Evolutionary conservation across 2,797 vertebrate species (phyloP), one percentile per base, ranked within the genome.

Genomic region (Coranthus polyacanthus): DNA sequence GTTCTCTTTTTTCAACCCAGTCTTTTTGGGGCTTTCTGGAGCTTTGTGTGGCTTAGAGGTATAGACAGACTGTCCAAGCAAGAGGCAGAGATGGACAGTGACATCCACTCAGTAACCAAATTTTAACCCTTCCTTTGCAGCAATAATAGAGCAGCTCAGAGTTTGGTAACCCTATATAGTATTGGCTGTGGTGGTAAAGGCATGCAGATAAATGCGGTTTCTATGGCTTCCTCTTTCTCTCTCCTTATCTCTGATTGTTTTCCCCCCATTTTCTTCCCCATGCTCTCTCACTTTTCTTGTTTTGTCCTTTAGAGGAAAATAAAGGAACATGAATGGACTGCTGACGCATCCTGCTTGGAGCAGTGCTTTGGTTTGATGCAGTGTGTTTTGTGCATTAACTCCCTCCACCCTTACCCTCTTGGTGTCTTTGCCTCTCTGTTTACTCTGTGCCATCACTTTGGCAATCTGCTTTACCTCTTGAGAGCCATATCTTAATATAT

Each of bases 311-410:
- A 93, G 89, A 92, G 84, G 81, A 90, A 84, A 78, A 93, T 38
- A 69, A 47, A 70, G 72, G 71, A 83, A 92, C 93, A 95, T 94
- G 95, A 92, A 94, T 94, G 94, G 91, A 94, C 91, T 94, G 93
- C 95, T 97, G 95, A 95, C 94, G 94, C 95, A 96, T 95, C 90
- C 89, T 83, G 88, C 91, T 92, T 80, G 75, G 91, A 94, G 93
- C 92, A 88, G 89, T 94, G 93, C 92, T 92, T 94, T 91, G 90
- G 93, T 93, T 94, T 94, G 94, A 95, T 96, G 95, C 95, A 92
- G 92, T 92, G 91, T 93, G 77, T 92, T 95, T 92, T 93, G 86
- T 93, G 90, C 91, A 85, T 94, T 92, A 93, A 93, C 89, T 75
- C 84, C 58, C 70, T 49, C 51, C 51, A 79, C 79, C 69, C 55